phyloP scores from a whole-genome alignment of 2,888 invertebrate genomes.

The Clistopyga incitator region DNA sequence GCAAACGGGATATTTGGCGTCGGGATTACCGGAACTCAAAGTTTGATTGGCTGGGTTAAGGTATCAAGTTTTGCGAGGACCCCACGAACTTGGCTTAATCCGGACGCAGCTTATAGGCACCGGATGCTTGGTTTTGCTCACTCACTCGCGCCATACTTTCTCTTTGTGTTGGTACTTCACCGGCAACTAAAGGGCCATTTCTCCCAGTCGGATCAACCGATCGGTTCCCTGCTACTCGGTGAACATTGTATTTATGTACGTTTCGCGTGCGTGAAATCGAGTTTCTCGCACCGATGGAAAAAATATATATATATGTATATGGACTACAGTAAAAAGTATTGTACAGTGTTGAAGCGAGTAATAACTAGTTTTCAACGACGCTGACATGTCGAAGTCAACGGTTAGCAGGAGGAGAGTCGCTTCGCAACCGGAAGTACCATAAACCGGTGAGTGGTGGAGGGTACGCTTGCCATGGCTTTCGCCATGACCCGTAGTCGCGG shows the following conservation, averaged over 20 bases:
- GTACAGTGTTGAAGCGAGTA: slow-evolving; percentile 44
- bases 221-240: slow-evolving; percentile 49
- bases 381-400: slow-evolving; percentile 50
- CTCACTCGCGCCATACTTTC: neutral
- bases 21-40: slow-evolving; percentile 81
- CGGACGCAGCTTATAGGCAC: slow-evolving; percentile 44
- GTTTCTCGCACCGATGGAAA: no score
- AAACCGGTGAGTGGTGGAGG: slow-evolving; percentile 55
- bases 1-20: slow-evolving; percentile 80
- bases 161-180: slow-evolving; percentile 2
- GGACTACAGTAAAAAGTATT: no score
- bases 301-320: no score
- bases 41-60: slow-evolving; percentile 82
- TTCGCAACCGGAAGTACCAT: slow-evolving; percentile 64
- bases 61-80: slow-evolving; percentile 79
- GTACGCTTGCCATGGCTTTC: slow-evolving; percentile 36
- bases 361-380: slow-evolving; percentile 53
- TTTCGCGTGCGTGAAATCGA: no score
- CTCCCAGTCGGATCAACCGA: slow-evolving; percentile 60
- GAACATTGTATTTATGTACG: no score
- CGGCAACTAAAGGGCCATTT: neutral
- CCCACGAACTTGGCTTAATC: slow-evolving; percentile 71
- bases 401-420: slow-evolving; percentile 11
- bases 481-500: slow-evolving; percentile 60
- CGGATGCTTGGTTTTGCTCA: slow-evolving; percentile 51